Evolutionary conservation across 2,113 vertebrate species (phyloP).

Genomic region (Forbesichthys agassizii): DNA sequence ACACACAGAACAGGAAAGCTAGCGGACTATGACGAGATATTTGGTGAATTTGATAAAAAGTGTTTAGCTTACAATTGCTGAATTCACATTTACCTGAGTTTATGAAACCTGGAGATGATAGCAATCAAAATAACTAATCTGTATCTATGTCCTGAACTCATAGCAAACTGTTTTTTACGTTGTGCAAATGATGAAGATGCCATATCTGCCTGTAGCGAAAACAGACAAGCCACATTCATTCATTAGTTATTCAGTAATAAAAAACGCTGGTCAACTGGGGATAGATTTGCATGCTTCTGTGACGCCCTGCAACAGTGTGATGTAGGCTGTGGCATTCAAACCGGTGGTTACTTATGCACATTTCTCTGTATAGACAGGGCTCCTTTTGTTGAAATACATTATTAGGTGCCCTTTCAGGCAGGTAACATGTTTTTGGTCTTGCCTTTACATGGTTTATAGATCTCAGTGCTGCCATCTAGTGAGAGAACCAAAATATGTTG

Average conservation of each 20-base stretch:
- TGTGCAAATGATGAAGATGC: slow-evolving; percentile 33
- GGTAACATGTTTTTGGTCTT: slow-evolving; percentile 5
- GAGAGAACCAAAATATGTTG: slow-evolving; percentile 19
- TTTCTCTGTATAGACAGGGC: slow-evolving; percentile 27
- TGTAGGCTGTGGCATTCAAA: slow-evolving; percentile 25
- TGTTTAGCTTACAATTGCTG: too few relatives aligned
- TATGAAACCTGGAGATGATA: too few relatives aligned
- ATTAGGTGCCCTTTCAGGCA: neutral
- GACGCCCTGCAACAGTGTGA: slow-evolving; percentile 7
- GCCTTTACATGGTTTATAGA: slow-evolving; percentile 16
- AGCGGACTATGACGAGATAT: too few relatives aligned
- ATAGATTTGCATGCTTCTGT: slow-evolving; percentile 67
- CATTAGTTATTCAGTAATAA: slow-evolving; percentile 54
- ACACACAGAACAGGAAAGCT: too few relatives aligned
- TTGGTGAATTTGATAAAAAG: too few relatives aligned
- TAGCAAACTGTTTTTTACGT: neutral
- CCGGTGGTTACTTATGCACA: slow-evolving; percentile 54
- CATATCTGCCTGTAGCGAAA: neutral
- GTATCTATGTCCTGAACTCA: neutral
- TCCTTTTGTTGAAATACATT: slow-evolving; percentile 40
- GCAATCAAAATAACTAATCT: neutral
- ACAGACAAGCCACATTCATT: slow-evolving; percentile 26
- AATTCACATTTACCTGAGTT: too few relatives aligned
- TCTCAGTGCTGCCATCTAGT: slow-evolving; percentile 70
- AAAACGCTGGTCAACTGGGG: slow-evolving; percentile 22